Percentiles rank a stretch among this genome's conserved stretches.
phyloP scores from a whole-genome alignment of 2,888 invertebrate genomes.

The Cosmopolites sordidus region DNA sequence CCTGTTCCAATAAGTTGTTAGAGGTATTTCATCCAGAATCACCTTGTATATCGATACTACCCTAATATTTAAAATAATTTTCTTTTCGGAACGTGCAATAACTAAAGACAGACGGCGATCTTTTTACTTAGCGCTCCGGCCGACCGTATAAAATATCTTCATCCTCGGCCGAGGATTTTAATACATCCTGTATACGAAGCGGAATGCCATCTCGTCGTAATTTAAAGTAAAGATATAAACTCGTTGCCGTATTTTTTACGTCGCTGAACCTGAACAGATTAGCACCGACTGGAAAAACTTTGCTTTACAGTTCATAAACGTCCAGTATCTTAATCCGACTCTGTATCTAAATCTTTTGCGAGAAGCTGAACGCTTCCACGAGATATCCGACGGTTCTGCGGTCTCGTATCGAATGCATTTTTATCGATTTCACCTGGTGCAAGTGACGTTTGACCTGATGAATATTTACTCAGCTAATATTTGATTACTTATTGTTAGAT shows the following conservation, averaged over 20 bases:
- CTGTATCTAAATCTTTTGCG: not conserved
- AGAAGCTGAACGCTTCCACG: not conserved
- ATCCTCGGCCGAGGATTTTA: not conserved
- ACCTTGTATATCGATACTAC: no score
- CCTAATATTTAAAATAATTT: no score
- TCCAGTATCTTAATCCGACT: conserved; percentile 31
- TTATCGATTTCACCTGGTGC: no score
- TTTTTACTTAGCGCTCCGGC: not conserved
- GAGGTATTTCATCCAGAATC: no score
- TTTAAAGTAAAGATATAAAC: conserved; percentile 4
- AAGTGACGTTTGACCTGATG: no score
- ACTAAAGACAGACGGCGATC: no score
- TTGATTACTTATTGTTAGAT: no score
- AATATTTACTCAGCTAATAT: no score
- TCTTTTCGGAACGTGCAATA: no score
- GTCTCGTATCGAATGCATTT: no score
- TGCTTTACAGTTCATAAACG: conserved; percentile 29
- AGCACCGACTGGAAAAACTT: conserved; percentile 27
- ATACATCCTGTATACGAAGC: not conserved
- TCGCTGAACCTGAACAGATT: conserved; percentile 28
- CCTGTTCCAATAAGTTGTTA: no score
- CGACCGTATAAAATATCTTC: not conserved
- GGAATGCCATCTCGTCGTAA: conserved; percentile 3
- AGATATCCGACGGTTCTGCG: no score
- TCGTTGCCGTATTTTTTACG: conserved; percentile 9